phyloP scores from a whole-genome alignment of 1,140 invertebrate genomes.

The Palaemon carinicauda region DNA sequence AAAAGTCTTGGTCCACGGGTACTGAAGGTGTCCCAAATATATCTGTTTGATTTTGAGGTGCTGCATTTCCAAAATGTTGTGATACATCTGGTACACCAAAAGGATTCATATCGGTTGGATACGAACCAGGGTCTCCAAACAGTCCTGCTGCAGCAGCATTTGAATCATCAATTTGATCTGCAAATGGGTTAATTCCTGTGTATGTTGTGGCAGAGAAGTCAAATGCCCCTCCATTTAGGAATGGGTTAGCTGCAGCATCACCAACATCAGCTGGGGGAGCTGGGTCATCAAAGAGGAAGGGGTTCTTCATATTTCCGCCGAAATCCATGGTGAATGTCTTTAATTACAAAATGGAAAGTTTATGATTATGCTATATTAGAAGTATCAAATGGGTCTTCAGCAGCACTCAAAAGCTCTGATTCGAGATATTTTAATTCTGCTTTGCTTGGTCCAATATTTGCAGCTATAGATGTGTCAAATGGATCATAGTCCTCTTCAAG shows the following conservation, averaged over 20 bases:
- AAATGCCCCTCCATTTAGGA: conserved; percentile 60
- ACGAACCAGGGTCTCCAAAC: conserved; percentile 49
- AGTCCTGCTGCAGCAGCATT: conserved; percentile 46
- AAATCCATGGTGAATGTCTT: conserved; percentile 55
- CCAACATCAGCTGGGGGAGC: conserved; percentile 57
- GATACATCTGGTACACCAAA: conserved; percentile 40
- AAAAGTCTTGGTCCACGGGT: conserved; percentile 13
- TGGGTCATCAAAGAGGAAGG: conserved; percentile 75
- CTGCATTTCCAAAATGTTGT: conserved; percentile 17
- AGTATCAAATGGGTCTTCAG: conserved; percentile 54
- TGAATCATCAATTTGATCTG: conserved; percentile 63
- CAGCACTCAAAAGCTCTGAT: conserved; percentile 56
- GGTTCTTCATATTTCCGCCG: conserved; percentile 68
- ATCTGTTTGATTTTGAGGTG: conserved; percentile 15
- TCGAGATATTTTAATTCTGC: conserved; percentile 60
- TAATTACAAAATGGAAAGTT: background rate
- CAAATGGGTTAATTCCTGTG: conserved; percentile 58
- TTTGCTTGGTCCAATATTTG: conserved; percentile 60
- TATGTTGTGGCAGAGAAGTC: conserved; percentile 54
- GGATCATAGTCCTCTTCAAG: conserved; percentile 61
- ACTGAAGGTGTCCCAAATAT: conserved; percentile 45
- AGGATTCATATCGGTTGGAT: conserved; percentile 57
- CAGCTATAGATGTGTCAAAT: conserved; percentile 63
- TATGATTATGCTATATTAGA: conserved; percentile 32
- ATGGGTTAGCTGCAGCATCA: conserved; percentile 70